phyloP scores from a whole-genome alignment of 2,113 vertebrate species.

The Chaetorhynchus papuensis region DNA sequence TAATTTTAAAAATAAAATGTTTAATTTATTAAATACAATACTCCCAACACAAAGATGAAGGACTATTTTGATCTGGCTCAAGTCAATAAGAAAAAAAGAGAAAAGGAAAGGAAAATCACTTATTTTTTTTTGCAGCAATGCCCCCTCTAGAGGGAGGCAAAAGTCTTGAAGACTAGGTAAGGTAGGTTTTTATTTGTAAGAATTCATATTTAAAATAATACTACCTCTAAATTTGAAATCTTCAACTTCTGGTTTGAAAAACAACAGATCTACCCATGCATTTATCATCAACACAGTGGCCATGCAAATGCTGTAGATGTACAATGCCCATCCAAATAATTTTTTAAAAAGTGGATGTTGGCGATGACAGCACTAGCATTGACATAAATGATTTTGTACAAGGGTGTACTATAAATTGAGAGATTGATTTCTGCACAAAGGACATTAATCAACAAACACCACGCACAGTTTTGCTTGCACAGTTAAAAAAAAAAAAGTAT shows the following conservation, averaged over 20 bases:
- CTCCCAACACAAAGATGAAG: slow-evolving; percentile 29
- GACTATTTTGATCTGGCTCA: slow-evolving; percentile 52
- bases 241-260: slow-evolving; percentile 32
- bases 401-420: too few relatives aligned
- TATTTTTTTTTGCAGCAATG: slow-evolving; percentile 45
- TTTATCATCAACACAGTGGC: slow-evolving; percentile 23
- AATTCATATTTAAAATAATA: slow-evolving; percentile 51
- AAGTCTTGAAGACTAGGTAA: slow-evolving; percentile 64
- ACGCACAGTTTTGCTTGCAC: too few relatives aligned
- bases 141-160: slow-evolving; percentile 71
- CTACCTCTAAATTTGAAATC: slow-evolving; percentile 58
- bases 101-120: slow-evolving; percentile 10
- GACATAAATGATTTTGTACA: slow-evolving; percentile 54
- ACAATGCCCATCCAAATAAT: slow-evolving; percentile 10
- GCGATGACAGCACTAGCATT: slow-evolving; percentile 49
- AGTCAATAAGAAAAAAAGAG: slow-evolving; percentile 22
- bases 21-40: slow-evolving; percentile 64
- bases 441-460: too few relatives aligned
- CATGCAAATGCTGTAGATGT: slow-evolving; percentile 32
- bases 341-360: slow-evolving; percentile 13
- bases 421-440: too few relatives aligned
- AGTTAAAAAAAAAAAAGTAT: too few relatives aligned
- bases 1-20: slow-evolving; percentile 53
- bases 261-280: slow-evolving; percentile 5
- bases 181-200: slow-evolving; percentile 45